Percentiles rank a stretch among this genome's conserved stretches.
Evolutionary conservation across 2,888 invertebrate species (phyloP).

Genomic region (Amblyjoppa fuscipennis): DNA sequence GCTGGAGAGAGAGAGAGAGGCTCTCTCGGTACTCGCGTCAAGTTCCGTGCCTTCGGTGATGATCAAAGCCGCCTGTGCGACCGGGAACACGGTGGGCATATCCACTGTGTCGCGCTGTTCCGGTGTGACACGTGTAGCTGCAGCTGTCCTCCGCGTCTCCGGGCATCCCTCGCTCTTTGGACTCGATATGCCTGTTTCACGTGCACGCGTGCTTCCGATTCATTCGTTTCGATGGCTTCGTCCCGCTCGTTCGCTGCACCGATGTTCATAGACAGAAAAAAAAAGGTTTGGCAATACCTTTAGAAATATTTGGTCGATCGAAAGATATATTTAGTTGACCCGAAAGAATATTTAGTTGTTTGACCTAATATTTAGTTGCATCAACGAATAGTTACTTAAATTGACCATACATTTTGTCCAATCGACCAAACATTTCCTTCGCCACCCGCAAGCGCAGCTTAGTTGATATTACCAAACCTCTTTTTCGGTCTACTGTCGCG

Average conservation of each 20-base stretch:
- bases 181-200: neutral
- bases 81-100: neutral
- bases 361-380: too few relatives aligned
- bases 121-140: conserved; percentile 37
- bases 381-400: too few relatives aligned
- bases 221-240: conserved; percentile 14
- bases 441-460: too few relatives aligned
- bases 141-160: conserved; percentile 33
- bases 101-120: conserved; percentile 19
- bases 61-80: conserved; percentile 39
- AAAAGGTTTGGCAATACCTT: too few relatives aligned
- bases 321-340: too few relatives aligned
- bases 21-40: neutral
- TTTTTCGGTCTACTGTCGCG: neutral
- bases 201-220: neutral
- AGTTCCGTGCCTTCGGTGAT: conserved; percentile 28
- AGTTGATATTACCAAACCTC: too few relatives aligned
- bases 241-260: neutral
- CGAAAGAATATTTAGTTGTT: too few relatives aligned
- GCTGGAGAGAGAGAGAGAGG: neutral
- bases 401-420: too few relatives aligned
- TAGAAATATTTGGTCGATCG: too few relatives aligned
- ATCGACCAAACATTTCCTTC: too few relatives aligned
- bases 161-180: neutral
- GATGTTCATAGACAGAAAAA: neutral